Conservation (phyloP, 2,113 vertebrate genomes). For the Pseudorhombus dupliciocellatus region DNA sequence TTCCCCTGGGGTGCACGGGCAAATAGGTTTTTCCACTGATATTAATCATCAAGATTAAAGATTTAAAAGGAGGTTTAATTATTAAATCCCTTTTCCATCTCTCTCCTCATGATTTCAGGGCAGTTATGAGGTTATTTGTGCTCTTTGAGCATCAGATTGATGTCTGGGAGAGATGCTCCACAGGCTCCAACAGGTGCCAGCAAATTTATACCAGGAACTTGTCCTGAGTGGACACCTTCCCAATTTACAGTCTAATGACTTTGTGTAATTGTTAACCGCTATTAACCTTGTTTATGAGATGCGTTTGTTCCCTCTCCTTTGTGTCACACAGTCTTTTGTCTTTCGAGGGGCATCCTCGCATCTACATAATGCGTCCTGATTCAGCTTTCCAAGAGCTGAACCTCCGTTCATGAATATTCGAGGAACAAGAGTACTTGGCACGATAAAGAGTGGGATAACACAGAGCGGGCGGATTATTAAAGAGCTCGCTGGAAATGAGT, state of each 20-base stretch:
- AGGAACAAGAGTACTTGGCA: conserved; percentile 6
- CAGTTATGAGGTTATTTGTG: conserved; percentile 15
- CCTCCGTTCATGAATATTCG: conserved; percentile 57
- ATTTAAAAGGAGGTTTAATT: conserved; percentile 74
- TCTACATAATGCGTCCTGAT: conserved; percentile 56
- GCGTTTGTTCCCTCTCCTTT: background rate
- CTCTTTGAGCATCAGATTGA: conserved; percentile 11
- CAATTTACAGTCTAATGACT: background rate
- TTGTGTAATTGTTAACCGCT: background rate
- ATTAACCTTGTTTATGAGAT: background rate
- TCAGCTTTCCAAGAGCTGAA: conserved; percentile 33
- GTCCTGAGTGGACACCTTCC: no score
- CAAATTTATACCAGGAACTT: conserved; percentile 16
- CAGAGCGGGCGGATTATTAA: background rate
- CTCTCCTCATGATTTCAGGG: conserved; percentile 2
- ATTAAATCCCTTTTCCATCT: conserved; percentile 55
- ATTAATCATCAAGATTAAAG: conserved; percentile 76
- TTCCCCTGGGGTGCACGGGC: conserved; percentile 57
- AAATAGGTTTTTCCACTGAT: conserved; percentile 67
- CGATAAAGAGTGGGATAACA: background rate
- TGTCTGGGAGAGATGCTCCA: conserved; percentile 8
- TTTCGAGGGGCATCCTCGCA: conserved; percentile 20
- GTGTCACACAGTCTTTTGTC: conserved; percentile 31
- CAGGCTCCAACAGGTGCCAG: conserved; percentile 41
- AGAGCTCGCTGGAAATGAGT: conserved; percentile 36